Evolutionary conservation across 2,797 vertebrate genomes (phyloP), one percentile per base, ranked within the genome.

Genomic region (Poeciliopsis turneri): DNA sequence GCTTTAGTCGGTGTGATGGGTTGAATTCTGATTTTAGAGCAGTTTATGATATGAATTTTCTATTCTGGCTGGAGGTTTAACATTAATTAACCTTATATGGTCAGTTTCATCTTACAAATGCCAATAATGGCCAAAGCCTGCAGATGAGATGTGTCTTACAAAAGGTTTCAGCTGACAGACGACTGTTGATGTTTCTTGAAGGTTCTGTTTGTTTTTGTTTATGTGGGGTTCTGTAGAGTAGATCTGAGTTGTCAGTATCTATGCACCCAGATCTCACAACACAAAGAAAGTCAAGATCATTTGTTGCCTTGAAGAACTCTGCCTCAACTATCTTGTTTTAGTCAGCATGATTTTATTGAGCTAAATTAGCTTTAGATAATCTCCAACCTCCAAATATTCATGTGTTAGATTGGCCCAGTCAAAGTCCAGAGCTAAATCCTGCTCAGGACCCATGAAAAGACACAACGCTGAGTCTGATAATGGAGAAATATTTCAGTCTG

Each of bases 311-410:
- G 0, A 61, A 33, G 59, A 64, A 64, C 13, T 36, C 15, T 64
- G 30, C 28, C 16, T 18, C 30, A 64, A 4, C 30, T 64, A 36
- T 3, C 59, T 30, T n/a, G 59, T 33, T 36, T 11, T 36, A 18
- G 59, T 33, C 59, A 64, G 11, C 59, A 64, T 64, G 59, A 64
- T 30, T 30, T 59, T 59, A 59, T 64, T 64, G 18, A 64, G 59
- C 30, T 16, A 64, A 36, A 64, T 13, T 33, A 36, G 28, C 59
- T 11, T 15, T 18, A 64, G 28, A 33, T 33, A 64, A 33, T 33
- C 15, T 18, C 59, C 28, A 30, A 59, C 13, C 12, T 20, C 49
- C 6, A 28, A 55, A 55, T n/a, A 13, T 45, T 41, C 20, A 66
- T 66, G 64, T 66, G 64, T 16, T 45, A 70, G 39, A 45, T 15